A percentile compares a stretch with the other conserved stretches of the same genome.
Evolutionary conservation across 2,113 vertebrate species (phyloP).

Genomic region (Eidolon helvum): DNA sequence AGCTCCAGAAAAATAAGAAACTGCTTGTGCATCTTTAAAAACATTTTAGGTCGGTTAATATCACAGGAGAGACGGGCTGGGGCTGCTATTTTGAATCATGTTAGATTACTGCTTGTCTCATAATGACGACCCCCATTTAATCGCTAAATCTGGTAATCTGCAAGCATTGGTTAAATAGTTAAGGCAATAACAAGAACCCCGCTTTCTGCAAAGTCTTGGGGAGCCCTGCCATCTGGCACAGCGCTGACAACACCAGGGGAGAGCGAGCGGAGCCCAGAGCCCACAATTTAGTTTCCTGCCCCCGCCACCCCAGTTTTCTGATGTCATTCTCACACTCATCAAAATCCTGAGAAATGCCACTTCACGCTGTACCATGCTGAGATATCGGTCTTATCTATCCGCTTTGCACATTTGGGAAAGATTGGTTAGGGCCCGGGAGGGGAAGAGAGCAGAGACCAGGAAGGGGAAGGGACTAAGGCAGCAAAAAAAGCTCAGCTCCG

Average conservation of each 20-base stretch:
- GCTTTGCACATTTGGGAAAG: neutral
- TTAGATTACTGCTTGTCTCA: neutral
- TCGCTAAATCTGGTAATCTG: slow-evolving; percentile 18
- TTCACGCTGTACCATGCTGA: neutral
- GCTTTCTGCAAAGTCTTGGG: neutral
- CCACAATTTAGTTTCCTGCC: neutral
- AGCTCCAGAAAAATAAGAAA: slow-evolving; percentile 45
- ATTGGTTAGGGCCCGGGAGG: neutral
- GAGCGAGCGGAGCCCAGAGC: neutral
- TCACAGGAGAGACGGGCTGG: neutral
- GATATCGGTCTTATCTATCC: neutral
- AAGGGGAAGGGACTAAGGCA: neutral
- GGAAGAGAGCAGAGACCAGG: neutral
- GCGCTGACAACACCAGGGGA: neutral
- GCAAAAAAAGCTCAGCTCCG: no score
- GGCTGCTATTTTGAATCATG: slow-evolving; percentile 28
- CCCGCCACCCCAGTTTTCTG: neutral
- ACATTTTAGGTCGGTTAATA: slow-evolving; percentile 11
- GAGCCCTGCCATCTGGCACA: neutral
- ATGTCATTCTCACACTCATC: neutral
- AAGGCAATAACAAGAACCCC: neutral
- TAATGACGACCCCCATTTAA: neutral
- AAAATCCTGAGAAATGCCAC: neutral
- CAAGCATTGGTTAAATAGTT: slow-evolving; percentile 20
- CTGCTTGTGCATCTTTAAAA: slow-evolving; percentile 32